These are phyloP conservation scores for Dasyurus viverrinus DNA, from an alignment of 2,113 vertebrate species.

Conservation along the genomic window DNA sequence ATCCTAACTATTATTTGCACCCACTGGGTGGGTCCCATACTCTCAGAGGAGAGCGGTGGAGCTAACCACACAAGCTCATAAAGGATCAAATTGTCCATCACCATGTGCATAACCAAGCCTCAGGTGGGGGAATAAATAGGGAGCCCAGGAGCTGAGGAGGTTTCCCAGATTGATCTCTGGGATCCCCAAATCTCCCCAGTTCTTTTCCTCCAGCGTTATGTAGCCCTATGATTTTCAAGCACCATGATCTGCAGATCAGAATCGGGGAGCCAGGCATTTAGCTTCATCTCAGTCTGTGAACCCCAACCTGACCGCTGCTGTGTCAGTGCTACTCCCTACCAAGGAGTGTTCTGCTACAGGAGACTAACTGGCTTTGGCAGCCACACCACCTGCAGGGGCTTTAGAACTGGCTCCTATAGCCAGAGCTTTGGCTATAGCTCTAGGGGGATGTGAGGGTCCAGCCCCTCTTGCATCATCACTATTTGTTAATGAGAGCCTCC, in stretches of 20 bases:
- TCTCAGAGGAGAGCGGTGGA: background rate
- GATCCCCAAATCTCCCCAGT: conserved; percentile 27
- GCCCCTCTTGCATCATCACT: conserved; percentile 56
- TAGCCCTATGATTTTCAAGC: background rate
- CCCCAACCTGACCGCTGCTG: conserved; percentile 61
- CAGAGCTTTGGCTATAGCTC: conserved; percentile 67
- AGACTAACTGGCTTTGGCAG: conserved; percentile 43
- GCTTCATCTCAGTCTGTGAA: conserved; percentile 62
- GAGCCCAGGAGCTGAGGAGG: background rate
- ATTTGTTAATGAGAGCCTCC: conserved; percentile 31
- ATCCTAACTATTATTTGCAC: conserved; percentile 21
- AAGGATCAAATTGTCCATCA: conserved; percentile 64
- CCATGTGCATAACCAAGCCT: conserved; percentile 53
- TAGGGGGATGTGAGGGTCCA: conserved; percentile 42
- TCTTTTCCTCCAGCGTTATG: background rate
- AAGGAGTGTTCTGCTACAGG: conserved; percentile 58
- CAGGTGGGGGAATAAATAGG: conserved; percentile 68
- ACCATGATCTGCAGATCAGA: conserved; percentile 73
- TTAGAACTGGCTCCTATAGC: background rate
- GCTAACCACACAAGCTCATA: conserved; percentile 74
- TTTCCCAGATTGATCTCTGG: conserved; percentile 40
- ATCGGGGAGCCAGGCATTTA: conserved; percentile 53
- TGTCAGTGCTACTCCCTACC: conserved; percentile 66
- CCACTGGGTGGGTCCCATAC: background rate
- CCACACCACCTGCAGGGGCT: conserved; percentile 40